A percentile compares a stretch with the other conserved stretches of the same genome.
Conservation (phyloP, 1,140 invertebrate species). For the Bombus superbus region DNA sequence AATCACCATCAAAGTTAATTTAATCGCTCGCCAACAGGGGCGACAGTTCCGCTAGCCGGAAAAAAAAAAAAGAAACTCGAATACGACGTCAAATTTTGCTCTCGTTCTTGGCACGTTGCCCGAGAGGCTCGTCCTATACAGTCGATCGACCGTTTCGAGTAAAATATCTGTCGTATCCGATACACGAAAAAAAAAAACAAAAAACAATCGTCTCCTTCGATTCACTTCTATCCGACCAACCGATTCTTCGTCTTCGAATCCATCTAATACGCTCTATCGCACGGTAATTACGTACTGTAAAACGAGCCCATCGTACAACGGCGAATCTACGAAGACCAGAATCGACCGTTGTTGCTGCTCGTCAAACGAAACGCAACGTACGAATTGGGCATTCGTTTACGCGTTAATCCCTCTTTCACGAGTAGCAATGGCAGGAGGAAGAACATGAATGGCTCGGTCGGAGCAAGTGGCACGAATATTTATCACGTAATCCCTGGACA, state of each 20-base stretch:
- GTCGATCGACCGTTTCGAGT: not conserved
- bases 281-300: too few species aligned
- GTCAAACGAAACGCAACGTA: too few species aligned
- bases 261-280: too few species aligned
- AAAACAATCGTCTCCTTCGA: not conserved
- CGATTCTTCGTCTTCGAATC: too few species aligned
- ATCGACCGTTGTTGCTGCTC: too few species aligned
- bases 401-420: too few species aligned
- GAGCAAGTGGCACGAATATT: conserved; percentile 11
- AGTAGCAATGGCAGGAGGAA: too few species aligned
- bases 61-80: not conserved
- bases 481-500: conserved; percentile 42
- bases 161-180: not conserved
- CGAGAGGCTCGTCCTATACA: not conserved
- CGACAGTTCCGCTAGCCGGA: not conserved
- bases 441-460: too few species aligned
- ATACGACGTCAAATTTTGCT: not conserved
- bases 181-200: not conserved
- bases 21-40: not conserved
- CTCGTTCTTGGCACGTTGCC: not conserved
- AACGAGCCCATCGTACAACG: too few species aligned
- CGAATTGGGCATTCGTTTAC: too few species aligned
- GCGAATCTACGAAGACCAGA: too few species aligned
- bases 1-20: conserved; percentile 13
- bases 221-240: too few species aligned